phyloP scores from a whole-genome alignment of 2,797 vertebrate species.

The Limosa lapponica region DNA sequence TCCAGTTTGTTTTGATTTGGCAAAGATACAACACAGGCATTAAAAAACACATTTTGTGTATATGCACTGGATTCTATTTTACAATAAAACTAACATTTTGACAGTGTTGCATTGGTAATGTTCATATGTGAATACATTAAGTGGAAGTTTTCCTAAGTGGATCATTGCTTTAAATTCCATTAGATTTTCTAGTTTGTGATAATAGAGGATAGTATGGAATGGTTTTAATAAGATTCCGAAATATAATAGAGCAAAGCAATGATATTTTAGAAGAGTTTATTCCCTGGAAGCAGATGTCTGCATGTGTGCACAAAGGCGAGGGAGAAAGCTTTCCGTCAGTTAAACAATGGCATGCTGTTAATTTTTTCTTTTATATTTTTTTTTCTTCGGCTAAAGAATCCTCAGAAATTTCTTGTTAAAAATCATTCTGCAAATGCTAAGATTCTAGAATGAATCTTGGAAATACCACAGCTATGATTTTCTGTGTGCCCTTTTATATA shows the following conservation, averaged over 20 bases:
- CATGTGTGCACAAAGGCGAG: background rate
- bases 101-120: background rate
- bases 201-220: background rate
- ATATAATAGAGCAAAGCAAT: background rate
- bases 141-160: background rate
- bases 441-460: background rate
- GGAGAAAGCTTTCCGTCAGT: conserved; percentile 1
- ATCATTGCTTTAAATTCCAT: background rate
- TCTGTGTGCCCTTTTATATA: background rate
- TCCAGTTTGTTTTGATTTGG: conserved; percentile 12
- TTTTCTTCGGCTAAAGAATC: background rate
- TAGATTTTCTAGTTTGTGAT: background rate
- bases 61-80: background rate
- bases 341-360: conserved; percentile 10
- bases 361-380: background rate
- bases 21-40: background rate
- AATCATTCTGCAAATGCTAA: background rate
- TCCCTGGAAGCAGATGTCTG: conserved; percentile 38
- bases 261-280: background rate
- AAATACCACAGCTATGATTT: background rate
- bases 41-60: background rate
- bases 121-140: background rate
- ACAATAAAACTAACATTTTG: background rate
- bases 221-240: conserved; percentile 15
- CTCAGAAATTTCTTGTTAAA: background rate